Conservation (phyloP, 1,140 invertebrate genomes). For the Euwallacea fornicatus region DNA sequence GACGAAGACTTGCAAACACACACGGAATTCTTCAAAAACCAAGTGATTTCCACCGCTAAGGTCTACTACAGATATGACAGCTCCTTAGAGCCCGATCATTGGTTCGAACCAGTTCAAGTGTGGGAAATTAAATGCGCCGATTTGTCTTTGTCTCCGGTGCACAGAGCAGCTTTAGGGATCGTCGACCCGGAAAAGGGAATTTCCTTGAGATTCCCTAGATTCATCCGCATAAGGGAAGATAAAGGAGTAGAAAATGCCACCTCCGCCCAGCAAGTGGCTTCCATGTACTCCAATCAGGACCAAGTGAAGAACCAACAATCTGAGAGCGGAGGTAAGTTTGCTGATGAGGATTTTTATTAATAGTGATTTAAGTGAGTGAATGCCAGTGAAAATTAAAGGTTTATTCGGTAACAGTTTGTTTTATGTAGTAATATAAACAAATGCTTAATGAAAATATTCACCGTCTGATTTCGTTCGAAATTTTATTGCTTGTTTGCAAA, state of each 20-base stretch:
- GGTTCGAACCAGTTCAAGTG: constrained; percentile 91
- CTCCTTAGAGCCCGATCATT: constrained; percentile 84
- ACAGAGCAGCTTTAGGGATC: constrained; percentile 86
- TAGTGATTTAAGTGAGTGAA: too few relatives aligned
- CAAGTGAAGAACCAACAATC: constrained; percentile 81
- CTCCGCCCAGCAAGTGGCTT: constrained; percentile 80
- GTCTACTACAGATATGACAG: constrained; percentile 86
- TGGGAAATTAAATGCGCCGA: constrained; percentile 99
- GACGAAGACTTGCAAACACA: constrained; percentile 87
- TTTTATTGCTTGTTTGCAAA: too few relatives aligned
- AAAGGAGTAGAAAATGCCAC: constrained; percentile 94
- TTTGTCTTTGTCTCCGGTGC: constrained; percentile 93
- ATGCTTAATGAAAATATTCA: too few relatives aligned
- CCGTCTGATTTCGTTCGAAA: too few relatives aligned
- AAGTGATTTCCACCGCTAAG: constrained; percentile 73
- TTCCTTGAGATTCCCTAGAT: constrained; percentile 94
- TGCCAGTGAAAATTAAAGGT: too few relatives aligned
- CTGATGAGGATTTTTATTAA: constrained; percentile 73
- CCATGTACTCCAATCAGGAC: constrained; percentile 87
- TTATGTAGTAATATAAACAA: too few relatives aligned
- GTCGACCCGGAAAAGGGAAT: constrained; percentile 93
- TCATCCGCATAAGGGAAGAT: constrained; percentile 90
- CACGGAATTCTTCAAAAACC: constrained; percentile 76
- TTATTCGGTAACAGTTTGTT: too few relatives aligned
- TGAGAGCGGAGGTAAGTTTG: constrained; percentile 43